phyloP scores from a whole-genome alignment of 2,797 vertebrate genomes.

The Sciaenops ocellatus region DNA sequence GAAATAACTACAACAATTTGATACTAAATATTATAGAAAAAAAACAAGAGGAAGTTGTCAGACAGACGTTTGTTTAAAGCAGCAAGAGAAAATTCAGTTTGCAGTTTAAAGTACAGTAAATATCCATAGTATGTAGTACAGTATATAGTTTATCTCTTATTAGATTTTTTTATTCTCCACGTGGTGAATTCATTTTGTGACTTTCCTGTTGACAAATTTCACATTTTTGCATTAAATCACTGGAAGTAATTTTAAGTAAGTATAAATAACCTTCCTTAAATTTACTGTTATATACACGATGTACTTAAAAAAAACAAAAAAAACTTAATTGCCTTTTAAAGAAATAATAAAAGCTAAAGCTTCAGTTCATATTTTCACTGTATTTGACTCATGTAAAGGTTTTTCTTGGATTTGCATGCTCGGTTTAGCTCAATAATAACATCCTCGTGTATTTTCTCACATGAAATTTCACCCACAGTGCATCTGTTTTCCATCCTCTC shows the following conservation, averaged over 20 bases:
- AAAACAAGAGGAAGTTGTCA: background rate
- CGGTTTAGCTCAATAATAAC: background rate
- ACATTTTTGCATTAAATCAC: too few species aligned
- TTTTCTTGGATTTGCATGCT: too few species aligned
- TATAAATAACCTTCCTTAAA: too few species aligned
- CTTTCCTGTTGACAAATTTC: too few species aligned
- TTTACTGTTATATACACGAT: too few species aligned
- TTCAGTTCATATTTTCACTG: background rate
- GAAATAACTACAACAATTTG: background rate
- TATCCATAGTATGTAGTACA: too few species aligned
- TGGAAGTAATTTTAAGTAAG: too few species aligned
- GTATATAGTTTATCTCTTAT: background rate
- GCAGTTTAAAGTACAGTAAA: too few species aligned
- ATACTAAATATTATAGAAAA: background rate
- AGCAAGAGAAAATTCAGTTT: too few species aligned
- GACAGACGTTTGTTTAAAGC: background rate
- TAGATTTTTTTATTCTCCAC: background rate
- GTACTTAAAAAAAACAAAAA: background rate
- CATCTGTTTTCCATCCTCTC: conserved; percentile 9
- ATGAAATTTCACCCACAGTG: background rate
- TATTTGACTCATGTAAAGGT: background rate
- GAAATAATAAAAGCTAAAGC: background rate
- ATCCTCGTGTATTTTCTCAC: background rate
- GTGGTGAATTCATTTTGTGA: too few species aligned
- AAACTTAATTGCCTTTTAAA: background rate